A percentile compares a stretch with the other conserved stretches of the same genome.
Conservation (phyloP, 37 sponge, comb jelly and placozoan species). For the Agelas oroides region DNA sequence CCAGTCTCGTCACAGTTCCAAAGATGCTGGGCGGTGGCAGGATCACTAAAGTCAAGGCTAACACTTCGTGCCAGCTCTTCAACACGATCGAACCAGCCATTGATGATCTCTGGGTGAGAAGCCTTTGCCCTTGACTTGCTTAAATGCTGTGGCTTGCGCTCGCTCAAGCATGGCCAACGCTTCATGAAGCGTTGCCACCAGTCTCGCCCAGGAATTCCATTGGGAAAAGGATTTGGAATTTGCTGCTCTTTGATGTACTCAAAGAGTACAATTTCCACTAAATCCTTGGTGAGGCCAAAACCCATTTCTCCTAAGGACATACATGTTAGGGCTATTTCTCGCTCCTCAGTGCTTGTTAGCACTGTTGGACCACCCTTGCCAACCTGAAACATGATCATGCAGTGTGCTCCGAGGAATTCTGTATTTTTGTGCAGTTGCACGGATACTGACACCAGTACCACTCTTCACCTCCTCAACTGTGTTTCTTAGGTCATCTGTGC, state of each 20-base stretch:
- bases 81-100: constrained; percentile 28
- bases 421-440: not conserved
- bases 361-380: too few species aligned
- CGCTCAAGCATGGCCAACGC: constrained; percentile 26
- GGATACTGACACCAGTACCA: not conserved
- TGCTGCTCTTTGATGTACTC: constrained; percentile 19
- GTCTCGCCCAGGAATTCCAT: constrained; percentile 17
- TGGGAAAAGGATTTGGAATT: not conserved
- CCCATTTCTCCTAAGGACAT: constrained; percentile 7
- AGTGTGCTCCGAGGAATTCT: constrained; percentile 3
- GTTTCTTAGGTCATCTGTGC: not conserved
- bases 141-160: constrained; percentile 32
- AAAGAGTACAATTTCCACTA: not conserved
- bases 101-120: constrained; percentile 12
- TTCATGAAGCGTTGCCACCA: constrained; percentile 39
- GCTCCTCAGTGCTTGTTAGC: constrained; percentile 21
- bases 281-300: not conserved
- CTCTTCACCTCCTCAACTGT: not conserved
- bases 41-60: not conserved
- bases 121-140: constrained; percentile 22
- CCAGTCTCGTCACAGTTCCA: constrained; percentile 31
- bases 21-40: constrained; percentile 12
- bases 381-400: not conserved
- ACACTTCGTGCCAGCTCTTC: not conserved
- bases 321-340: constrained; percentile 40